Evolutionary conservation across 2,888 invertebrate genomes (phyloP), one percentile per base, ranked within the genome.

Genomic region (Meandrusa payeni): DNA sequence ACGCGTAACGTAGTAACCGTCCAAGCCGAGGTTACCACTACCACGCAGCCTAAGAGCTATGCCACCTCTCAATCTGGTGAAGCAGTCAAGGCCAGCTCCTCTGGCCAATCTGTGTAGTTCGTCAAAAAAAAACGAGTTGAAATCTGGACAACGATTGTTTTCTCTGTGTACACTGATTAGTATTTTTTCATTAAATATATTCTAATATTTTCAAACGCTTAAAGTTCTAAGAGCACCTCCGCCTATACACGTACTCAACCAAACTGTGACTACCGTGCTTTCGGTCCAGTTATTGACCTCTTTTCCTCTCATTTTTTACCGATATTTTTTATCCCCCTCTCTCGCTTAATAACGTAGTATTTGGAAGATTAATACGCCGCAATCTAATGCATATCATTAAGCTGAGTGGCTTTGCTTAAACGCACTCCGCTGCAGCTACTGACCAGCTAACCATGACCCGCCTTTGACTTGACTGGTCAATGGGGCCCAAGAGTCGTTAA

Each of bases 321-420:
- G 52, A 53, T 52, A 61, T 55, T 67, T 62, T 66, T 69, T 66
- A 56, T 69, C 64, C 60, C 64, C 60, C 68, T 52, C 59, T 68
- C 66, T 55, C 61, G 53, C 62, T 65, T 77, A 79, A 79, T 76
- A 75, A 71, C 67, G 58, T 67, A 65, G 63, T 74, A 76, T 78
- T 81, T 71, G 65, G 59, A 60, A 76, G 78, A 80, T 79, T 81
- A 81, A 83, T 81, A 78, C 64, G 54, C 64, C 54, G 41, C 54
- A 52, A 57, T 48, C 76, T 85, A 83, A 86, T 81, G 80, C 76
- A 79, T 86, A 80, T 82, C 70, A 86, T 86, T 85, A 85, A 41
- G 54, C 64, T 64, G 82, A 86, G 85, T 85, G 83, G 67, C 52
- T 67, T 58, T 57, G 56, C 59, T 61, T 55, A 58, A 54, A 61